Evolutionary conservation across 2,797 vertebrate genomes (phyloP), one percentile per base, ranked within the genome.

Genomic region (Oryzias dopingdopingensis): DNA sequence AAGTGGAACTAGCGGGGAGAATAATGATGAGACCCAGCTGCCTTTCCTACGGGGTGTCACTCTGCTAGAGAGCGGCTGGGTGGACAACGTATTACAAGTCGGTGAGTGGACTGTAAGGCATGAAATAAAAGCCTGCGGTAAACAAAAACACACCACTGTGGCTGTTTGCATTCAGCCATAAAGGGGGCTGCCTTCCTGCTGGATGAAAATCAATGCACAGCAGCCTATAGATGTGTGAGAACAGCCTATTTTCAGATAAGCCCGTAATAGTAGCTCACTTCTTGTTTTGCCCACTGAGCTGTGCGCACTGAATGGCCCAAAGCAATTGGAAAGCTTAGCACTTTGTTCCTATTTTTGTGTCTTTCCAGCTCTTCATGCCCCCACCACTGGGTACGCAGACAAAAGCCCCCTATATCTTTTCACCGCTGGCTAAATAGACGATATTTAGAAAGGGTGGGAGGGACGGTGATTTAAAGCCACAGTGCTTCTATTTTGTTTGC

Each of bases 41-140:
- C 95, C 96, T 81, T 98, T 98, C 88, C 92, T 94, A 72, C 93
- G 96, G 89, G 96, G 96, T 86, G 95, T 98, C 86, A 94, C 94
- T 85, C 91, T 98, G 74, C 88, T 98, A 24, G 96, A 98, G 87
- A 91, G 94, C 67, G 95, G 95, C 91, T 98, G 95, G 87, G 96
- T 98, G 82, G 95, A 98, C 92, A 98, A 97, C 92, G 96, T 98
- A 84, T 86, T 98, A 86, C 96, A 98, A 97, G 96, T 98, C 93
- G 96, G 96, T 98, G 93, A 98, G 96, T 96, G 81, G 83, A 82
- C 67, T 17, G 14, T 49, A 77, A 75, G 2, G 46, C 61, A 71
- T 65, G 59, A 42, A 72, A 76, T 68, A 76, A 68, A 59, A 59
- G 22, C 26, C 26, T 26, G 42, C 46, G 56, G 65, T 59, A 46